Evolutionary conservation across 2,797 vertebrate genomes (phyloP), one percentile per base, ranked within the genome.

Genomic region (Gymnopithys bicolor): DNA sequence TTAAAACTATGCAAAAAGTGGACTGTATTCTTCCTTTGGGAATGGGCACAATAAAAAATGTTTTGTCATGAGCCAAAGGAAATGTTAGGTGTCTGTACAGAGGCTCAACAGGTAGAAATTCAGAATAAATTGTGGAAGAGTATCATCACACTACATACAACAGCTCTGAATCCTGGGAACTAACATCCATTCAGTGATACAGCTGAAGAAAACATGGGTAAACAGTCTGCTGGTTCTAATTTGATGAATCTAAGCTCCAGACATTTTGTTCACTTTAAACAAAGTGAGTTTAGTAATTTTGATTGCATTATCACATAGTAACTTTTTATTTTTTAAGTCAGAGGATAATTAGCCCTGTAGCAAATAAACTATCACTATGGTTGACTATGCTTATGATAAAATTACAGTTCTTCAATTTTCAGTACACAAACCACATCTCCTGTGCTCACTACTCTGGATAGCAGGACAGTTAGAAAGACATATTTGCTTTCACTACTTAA

Each of bases 201-300:
- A 59, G 68, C 25, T 52, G 55, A 89, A 74, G 48, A 77, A 79
- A 85, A 27, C 41, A 75, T 22, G 69, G 16, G 41, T 77, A 63
- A 93, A 74, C 13, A 71, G 15, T 18, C 41, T 88, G 68, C 46
- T 71, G 30, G 23, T 78, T 75, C 67, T 81, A 68, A 75, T 82
- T 86, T 46, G n/a, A 35, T 55, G 21, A 55, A 4, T 52, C 10
- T 27, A 86, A 75, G 10, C 69, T 78, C 71, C 60, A 67, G 76
- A 85, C 8, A 21, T 63, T 73, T 77, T 7, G 1, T 71, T 75
- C 46, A 25, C 66, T 84, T 77, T 75, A 81, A 84, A 58, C 1
- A 0, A 0, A 35, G 27, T 8, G 70, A 41, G 9, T 35, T 85
- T 74, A 58, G 74, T 89, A 1, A 68, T 78, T 78, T 68, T 78